phyloP scores from a whole-genome alignment of 2,888 invertebrate species.

The Heliconius cydno region DNA sequence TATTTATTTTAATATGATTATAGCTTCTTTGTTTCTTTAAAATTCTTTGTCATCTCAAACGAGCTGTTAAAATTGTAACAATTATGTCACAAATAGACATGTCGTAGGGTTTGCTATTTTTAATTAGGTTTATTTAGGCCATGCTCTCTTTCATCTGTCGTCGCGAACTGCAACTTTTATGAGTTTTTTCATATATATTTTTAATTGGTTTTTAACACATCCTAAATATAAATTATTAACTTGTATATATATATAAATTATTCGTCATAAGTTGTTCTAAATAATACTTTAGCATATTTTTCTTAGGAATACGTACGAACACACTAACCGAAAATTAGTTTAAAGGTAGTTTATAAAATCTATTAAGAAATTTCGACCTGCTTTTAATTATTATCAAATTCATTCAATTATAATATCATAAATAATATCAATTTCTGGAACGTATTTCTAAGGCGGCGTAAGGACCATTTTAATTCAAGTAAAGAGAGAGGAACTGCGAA shows the following conservation, averaged over 20 bases:
- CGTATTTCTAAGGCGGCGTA: too few species aligned
- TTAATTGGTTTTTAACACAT: not conserved
- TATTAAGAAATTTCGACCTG: too few species aligned
- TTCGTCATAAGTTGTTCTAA: not conserved
- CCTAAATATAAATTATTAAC: not conserved
- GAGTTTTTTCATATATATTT: conserved; percentile 19
- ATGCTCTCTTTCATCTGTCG: conserved; percentile 36
- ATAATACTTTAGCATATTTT: too few species aligned
- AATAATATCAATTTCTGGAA: too few species aligned
- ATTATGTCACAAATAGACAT: conserved; percentile 11
- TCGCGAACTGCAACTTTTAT: conserved; percentile 31
- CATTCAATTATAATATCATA: too few species aligned
- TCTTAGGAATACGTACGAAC: too few species aligned
- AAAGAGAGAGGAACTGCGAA: too few species aligned
- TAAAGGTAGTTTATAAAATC: too few species aligned
- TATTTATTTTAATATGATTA: not conserved
- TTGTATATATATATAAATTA: not conserved
- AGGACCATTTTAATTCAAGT: too few species aligned
- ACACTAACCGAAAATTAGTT: too few species aligned
- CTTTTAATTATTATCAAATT: too few species aligned
- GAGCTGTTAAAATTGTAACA: not conserved
- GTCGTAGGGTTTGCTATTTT: conserved; percentile 39
- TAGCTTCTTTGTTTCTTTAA: not conserved
- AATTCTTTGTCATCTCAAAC: conserved; percentile 11
- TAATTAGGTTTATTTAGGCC: conserved; percentile 45